Percentiles rank a stretch among this genome's conserved stretches.
Evolutionary conservation across 2,888 invertebrate genomes (phyloP).

Genomic region (Sarcophaga variegata): DNA sequence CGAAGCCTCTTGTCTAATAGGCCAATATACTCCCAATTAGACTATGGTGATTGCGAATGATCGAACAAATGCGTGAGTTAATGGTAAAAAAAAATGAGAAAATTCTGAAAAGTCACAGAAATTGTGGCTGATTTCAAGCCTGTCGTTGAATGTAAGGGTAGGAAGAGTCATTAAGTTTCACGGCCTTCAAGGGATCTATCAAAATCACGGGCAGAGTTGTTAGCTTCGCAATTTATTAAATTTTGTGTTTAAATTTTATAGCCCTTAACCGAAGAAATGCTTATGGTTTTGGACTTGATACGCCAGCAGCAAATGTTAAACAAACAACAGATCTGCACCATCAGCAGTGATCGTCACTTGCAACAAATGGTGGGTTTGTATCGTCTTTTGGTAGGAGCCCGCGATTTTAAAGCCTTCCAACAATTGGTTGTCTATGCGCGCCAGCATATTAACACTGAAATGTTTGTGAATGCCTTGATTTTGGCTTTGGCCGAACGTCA

Average conservation of each 20-base stretch:
- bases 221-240: background rate
- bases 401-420: constrained; percentile 74
- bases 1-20: too few relatives aligned
- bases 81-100: too few relatives aligned
- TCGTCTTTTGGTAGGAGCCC: constrained; percentile 74
- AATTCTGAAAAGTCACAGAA: too few relatives aligned
- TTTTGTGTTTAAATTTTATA: background rate
- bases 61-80: too few relatives aligned
- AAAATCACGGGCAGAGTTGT: background rate
- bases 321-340: constrained; percentile 70
- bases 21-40: too few relatives aligned
- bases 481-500: constrained; percentile 74
- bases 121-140: too few relatives aligned
- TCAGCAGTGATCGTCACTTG: constrained; percentile 72
- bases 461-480: constrained; percentile 74
- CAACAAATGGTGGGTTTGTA: constrained; percentile 76
- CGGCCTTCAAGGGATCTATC: too few relatives aligned
- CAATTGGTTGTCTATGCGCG: constrained; percentile 73
- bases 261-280: constrained; percentile 75
- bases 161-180: too few relatives aligned
- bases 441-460: constrained; percentile 74
- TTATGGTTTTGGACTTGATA: constrained; percentile 73
- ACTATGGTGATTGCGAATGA: too few relatives aligned
- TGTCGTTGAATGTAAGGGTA: too few relatives aligned
- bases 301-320: constrained; percentile 73